Conservation (phyloP, 2,888 invertebrate genomes). For the Strigamia crassipes region DNA sequence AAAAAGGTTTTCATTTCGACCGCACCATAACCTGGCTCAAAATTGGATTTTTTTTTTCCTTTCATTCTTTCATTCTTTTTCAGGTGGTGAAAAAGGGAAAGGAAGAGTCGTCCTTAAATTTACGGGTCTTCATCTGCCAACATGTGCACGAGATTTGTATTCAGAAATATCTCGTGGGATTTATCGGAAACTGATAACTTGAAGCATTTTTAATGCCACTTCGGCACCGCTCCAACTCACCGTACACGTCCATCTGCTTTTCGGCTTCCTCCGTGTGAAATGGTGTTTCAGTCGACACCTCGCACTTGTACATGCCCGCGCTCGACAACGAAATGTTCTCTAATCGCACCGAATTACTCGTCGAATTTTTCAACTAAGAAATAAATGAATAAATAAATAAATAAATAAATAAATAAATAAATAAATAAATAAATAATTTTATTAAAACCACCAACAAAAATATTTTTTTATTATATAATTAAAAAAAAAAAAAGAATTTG, state of each 20-base stretch:
- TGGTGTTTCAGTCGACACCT: slow-evolving; percentile 44
- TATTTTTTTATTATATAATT: too few relatives aligned
- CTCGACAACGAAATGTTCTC: slow-evolving; percentile 41
- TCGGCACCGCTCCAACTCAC: slow-evolving; percentile 33
- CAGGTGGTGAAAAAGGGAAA: not conserved
- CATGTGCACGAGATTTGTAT: not conserved
- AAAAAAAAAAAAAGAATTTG: too few relatives aligned
- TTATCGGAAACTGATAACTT: not conserved
- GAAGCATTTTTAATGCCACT: slow-evolving; percentile 12
- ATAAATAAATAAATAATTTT: too few relatives aligned
- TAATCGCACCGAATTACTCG: slow-evolving; percentile 13
- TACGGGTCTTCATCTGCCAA: not conserved
- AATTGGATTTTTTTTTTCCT: slow-evolving; percentile 25
- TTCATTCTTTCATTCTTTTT: not conserved
- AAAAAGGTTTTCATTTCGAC: slow-evolving; percentile 9
- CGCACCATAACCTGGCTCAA: slow-evolving; percentile 28
- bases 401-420: too few relatives aligned
- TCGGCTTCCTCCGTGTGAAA: slow-evolving; percentile 18
- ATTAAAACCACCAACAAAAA: too few relatives aligned
- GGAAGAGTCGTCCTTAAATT: not conserved
- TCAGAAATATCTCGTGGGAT: not conserved
- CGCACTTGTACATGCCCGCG: slow-evolving; percentile 43
- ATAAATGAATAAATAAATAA: not conserved
- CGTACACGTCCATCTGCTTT: slow-evolving; percentile 43
- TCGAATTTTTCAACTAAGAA: slow-evolving; percentile 27